phyloP scores from a whole-genome alignment of 2,888 invertebrate genomes.

The Melanotus villosus region DNA sequence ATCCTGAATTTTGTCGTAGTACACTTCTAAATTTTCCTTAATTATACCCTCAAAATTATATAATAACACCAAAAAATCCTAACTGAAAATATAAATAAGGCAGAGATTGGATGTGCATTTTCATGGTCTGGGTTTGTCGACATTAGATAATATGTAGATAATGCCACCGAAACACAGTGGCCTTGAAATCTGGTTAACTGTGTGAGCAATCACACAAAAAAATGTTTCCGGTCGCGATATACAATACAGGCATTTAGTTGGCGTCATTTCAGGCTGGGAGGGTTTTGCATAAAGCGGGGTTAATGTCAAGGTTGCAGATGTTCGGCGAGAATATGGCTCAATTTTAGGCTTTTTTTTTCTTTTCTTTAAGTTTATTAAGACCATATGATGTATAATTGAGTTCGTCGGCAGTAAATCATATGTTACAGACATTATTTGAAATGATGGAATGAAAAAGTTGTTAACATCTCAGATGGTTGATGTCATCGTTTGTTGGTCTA shows the following conservation, averaged over 20 bases:
- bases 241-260: slow-evolving; percentile 32
- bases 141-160: not conserved
- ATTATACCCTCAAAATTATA: too few relatives aligned
- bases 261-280: slow-evolving; percentile 21
- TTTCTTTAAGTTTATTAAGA: too few relatives aligned
- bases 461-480: not conserved
- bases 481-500: too few relatives aligned
- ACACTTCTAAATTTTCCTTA: too few relatives aligned
- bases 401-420: not conserved
- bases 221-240: slow-evolving; percentile 38
- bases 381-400: not conserved
- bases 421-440: not conserved
- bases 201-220: slow-evolving; percentile 36
- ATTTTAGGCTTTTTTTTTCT: not conserved
- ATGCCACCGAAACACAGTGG: slow-evolving; percentile 13
- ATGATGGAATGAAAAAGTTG: not conserved
- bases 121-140: too few relatives aligned
- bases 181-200: slow-evolving; percentile 34
- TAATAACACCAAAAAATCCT: too few relatives aligned
- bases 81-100: too few relatives aligned
- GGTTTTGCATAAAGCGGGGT: slow-evolving; percentile 29
- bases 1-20: too few relatives aligned
- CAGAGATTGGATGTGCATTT: too few relatives aligned
- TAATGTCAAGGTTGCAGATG: slow-evolving; percentile 46
- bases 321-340: slow-evolving; percentile 3